Evolutionary conservation across 2,797 vertebrate genomes (phyloP).

Genomic region (Xiphophorus birchmanni): DNA sequence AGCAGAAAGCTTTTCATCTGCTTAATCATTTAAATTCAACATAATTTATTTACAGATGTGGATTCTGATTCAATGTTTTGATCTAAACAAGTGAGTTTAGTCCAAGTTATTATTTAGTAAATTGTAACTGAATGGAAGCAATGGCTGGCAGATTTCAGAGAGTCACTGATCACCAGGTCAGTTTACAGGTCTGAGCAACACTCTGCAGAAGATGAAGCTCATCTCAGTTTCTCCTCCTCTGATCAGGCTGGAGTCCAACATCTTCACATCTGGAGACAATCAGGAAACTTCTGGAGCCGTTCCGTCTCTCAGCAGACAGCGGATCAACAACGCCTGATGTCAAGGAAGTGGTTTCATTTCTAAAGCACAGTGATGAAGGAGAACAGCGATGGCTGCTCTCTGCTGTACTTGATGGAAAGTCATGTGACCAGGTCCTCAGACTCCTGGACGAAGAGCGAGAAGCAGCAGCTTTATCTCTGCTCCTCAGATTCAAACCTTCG

Average conservation of each 20-base stretch:
- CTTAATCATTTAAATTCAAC: background rate
- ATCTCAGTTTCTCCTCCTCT: background rate
- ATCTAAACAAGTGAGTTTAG: background rate
- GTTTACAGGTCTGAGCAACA: background rate
- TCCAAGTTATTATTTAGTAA: background rate
- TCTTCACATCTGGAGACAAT: background rate
- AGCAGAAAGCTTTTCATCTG: background rate
- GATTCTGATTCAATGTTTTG: background rate
- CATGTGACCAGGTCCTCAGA: background rate
- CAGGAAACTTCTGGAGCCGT: background rate
- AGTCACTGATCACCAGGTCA: background rate
- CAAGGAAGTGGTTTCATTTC: background rate
- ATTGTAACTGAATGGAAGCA: no score
- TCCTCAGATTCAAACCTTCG: background rate
- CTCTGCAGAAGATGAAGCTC: background rate
- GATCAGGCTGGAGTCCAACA: background rate
- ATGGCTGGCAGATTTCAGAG: no score
- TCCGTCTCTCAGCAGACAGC: background rate
- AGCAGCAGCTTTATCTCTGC: background rate
- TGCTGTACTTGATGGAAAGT: background rate
- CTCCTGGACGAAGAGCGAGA: background rate
- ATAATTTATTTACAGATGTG: background rate
- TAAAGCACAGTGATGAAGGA: background rate
- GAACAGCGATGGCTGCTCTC: constrained; percentile 1
- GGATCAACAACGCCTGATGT: background rate